Conservation (phyloP, 2,888 invertebrate genomes). For the Fragum whitleyi region DNA sequence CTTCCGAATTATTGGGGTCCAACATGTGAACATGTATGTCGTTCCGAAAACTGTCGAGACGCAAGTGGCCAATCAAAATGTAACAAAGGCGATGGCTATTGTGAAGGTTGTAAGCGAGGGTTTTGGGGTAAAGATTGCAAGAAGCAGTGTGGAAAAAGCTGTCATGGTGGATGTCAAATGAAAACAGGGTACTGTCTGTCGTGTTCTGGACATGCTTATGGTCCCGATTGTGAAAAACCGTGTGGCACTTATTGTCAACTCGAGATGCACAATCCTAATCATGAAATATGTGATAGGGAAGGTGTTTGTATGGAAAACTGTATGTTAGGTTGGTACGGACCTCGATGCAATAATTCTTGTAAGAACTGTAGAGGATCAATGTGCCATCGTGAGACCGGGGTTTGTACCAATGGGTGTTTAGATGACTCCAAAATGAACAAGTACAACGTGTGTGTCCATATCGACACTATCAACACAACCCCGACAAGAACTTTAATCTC, state of each 20-base stretch:
- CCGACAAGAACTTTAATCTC: not conserved
- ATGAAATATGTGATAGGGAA: constrained; percentile 1
- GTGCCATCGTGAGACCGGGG: not conserved
- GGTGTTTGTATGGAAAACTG: not conserved
- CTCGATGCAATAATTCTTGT: not conserved
- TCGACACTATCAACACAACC: not conserved
- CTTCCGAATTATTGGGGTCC: not conserved
- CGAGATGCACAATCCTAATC: not conserved
- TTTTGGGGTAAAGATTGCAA: constrained; percentile 1
- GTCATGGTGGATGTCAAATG: not conserved
- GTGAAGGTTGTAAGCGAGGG: not conserved
- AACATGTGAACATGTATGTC: not conserved
- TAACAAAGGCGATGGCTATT: not conserved
- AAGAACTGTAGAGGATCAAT: not conserved
- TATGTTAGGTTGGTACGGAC: not conserved
- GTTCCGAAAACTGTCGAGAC: not conserved
- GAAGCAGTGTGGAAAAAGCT: not conserved
- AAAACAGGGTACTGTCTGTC: not conserved
- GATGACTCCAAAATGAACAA: not conserved
- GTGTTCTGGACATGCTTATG: not conserved
- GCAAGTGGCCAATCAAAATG: not conserved
- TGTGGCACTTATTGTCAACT: not conserved
- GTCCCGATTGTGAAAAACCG: not conserved
- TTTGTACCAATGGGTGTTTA: not conserved
- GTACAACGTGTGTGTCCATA: not conserved